phyloP scores from a whole-genome alignment of 2,888 invertebrate genomes.

The Nipponacmea schrenckii region DNA sequence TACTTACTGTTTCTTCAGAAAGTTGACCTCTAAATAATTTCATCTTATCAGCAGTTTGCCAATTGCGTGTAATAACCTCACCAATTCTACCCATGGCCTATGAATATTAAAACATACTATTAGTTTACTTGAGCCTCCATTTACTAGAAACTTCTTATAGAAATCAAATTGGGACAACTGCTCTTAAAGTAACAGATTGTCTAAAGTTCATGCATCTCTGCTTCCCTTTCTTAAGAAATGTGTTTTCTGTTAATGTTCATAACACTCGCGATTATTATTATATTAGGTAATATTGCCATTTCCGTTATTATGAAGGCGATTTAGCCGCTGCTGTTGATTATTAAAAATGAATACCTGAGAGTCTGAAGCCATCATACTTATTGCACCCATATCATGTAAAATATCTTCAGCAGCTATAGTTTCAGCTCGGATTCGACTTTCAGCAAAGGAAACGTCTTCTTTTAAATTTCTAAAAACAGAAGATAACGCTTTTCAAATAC shows the following conservation, averaged over 20 bases:
- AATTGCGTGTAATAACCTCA: conserved; percentile 61
- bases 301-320: too few species aligned
- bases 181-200: too few species aligned
- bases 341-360: conserved; percentile 55
- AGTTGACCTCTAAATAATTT: conserved; percentile 55
- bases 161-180: too few species aligned
- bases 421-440: conserved; percentile 63
- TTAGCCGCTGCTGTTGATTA: too few species aligned
- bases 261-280: too few species aligned
- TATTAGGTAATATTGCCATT: too few species aligned
- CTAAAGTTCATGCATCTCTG: too few species aligned
- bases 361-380: conserved; percentile 65
- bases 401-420: conserved; percentile 66
- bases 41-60: conserved; percentile 67
- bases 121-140: too few species aligned
- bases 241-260: too few species aligned
- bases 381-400: conserved; percentile 65
- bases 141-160: neutral
- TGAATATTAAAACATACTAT: neutral
- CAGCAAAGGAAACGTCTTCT: conserved; percentile 65
- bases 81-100: conserved; percentile 64
- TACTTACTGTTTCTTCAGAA: conserved; percentile 47
- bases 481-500: neutral
- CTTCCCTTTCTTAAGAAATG: too few species aligned
- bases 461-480: conserved; percentile 53